phyloP scores from a whole-genome alignment of 2,888 invertebrate species.

The Mylabris sibirica region DNA sequence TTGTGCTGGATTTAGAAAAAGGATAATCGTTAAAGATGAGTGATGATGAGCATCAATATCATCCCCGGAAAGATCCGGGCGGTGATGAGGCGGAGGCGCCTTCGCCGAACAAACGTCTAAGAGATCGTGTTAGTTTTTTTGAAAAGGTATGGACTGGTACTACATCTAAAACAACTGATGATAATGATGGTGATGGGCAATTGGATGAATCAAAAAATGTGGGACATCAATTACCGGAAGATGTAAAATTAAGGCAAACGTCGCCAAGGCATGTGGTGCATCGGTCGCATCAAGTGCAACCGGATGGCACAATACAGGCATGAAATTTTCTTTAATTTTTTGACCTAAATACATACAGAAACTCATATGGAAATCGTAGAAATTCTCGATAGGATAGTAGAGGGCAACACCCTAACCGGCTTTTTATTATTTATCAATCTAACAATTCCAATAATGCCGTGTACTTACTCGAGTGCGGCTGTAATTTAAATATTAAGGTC shows the following conservation, averaged over 20 bases:
- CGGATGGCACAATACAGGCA: conserved; percentile 59
- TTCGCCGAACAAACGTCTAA: conserved; percentile 65
- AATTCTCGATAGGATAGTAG: not conserved
- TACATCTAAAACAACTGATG: conserved; percentile 57
- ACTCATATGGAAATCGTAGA: not conserved
- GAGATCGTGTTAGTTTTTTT: conserved; percentile 80
- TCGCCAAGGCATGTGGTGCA: conserved; percentile 55
- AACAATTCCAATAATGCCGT: not conserved
- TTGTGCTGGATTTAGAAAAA: conserved; percentile 31
- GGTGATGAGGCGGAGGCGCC: conserved; percentile 28
- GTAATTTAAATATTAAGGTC: conserved; percentile 3
- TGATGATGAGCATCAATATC: conserved; percentile 23
- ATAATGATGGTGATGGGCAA: conserved; percentile 38
- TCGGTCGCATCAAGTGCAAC: conserved; percentile 47
- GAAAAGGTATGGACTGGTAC: conserved; percentile 78
- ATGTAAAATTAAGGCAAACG: conserved; percentile 68
- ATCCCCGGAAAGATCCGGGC: conserved; percentile 42
- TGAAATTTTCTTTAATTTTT: conserved; percentile 29
- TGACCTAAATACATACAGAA: conserved; percentile 22
- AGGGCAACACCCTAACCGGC: conserved; percentile 7
- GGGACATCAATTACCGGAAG: conserved; percentile 63
- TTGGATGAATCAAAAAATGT: conserved; percentile 51
- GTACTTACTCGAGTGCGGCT: not conserved
- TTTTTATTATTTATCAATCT: not conserved
- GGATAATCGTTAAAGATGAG: conserved; percentile 43